phyloP scores from a whole-genome alignment of 2,888 invertebrate genomes.

The Melanotus villosus region DNA sequence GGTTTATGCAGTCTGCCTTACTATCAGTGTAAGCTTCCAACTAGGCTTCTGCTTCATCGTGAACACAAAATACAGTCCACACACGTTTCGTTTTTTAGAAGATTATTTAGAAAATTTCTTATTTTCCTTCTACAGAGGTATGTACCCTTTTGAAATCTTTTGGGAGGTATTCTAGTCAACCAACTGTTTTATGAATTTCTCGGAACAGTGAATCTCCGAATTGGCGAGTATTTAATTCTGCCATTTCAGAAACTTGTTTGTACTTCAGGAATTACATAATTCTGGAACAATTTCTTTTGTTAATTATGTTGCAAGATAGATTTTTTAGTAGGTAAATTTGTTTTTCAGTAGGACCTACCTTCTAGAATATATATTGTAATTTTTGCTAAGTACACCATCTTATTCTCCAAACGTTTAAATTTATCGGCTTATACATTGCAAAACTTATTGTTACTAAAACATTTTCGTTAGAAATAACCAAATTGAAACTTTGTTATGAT shows the following conservation, averaged over 20 bases:
- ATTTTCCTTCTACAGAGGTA: no score
- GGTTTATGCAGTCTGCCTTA: constrained; percentile 80
- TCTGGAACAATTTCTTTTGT: background rate
- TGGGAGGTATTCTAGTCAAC: constrained; percentile 77
- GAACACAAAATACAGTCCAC: constrained; percentile 90
- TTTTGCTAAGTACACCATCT: no score
- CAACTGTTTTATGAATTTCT: constrained; percentile 89
- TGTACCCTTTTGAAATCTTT: constrained; percentile 75
- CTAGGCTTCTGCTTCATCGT: constrained; percentile 85
- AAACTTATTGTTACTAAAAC: no score
- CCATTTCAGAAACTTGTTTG: constrained; percentile 26
- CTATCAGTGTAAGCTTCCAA: constrained; percentile 85
- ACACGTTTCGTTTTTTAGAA: constrained; percentile 73
- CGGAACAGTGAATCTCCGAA: constrained; percentile 74
- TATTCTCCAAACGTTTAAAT: no score
- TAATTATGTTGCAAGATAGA: background rate
- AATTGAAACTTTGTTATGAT: no score
- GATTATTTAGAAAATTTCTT: constrained; percentile 11
- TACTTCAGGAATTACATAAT: background rate
- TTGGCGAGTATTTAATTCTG: constrained; percentile 36
- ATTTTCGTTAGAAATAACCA: no score
- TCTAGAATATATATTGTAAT: no score
- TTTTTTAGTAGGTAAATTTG: background rate
- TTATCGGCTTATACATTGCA: no score
- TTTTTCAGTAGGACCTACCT: no score